phyloP scores from a whole-genome alignment of 2,888 invertebrate genomes.

The Litoditis marina region DNA sequence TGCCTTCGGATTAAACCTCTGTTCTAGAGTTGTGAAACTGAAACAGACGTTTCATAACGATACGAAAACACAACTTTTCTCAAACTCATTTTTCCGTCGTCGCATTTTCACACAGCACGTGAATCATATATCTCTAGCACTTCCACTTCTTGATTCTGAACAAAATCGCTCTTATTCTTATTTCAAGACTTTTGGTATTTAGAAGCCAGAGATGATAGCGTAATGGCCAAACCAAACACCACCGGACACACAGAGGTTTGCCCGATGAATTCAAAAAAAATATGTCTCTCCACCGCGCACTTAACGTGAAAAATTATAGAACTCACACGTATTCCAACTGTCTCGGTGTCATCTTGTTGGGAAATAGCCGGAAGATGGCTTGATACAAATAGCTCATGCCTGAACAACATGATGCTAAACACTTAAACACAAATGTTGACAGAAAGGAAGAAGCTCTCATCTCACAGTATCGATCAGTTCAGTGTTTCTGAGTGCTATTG shows the following conservation, averaged over 20 bases:
- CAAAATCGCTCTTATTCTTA: too few relatives aligned
- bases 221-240: not conserved
- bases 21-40: not conserved
- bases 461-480: too few relatives aligned
- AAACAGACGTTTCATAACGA: not conserved
- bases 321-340: constrained; percentile 17
- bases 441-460: too few relatives aligned
- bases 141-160: too few relatives aligned
- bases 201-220: not conserved
- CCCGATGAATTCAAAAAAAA: not conserved
- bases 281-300: too few relatives aligned
- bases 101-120: too few relatives aligned
- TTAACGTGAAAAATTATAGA: not conserved
- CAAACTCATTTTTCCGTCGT: too few relatives aligned
- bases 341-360: constrained; percentile 24
- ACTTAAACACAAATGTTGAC: too few relatives aligned
- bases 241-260: not conserved
- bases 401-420: not conserved
- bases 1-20: not conserved
- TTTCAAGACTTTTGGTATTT: too few relatives aligned
- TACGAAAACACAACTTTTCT: too few relatives aligned
- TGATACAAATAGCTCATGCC: constrained; percentile 18
- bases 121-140: too few relatives aligned
- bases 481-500: too few relatives aligned
- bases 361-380: constrained; percentile 24